Base-by-base conservation (phyloP, 2,113 vertebrate genomes). In the Chaetodon auriga region DNA sequence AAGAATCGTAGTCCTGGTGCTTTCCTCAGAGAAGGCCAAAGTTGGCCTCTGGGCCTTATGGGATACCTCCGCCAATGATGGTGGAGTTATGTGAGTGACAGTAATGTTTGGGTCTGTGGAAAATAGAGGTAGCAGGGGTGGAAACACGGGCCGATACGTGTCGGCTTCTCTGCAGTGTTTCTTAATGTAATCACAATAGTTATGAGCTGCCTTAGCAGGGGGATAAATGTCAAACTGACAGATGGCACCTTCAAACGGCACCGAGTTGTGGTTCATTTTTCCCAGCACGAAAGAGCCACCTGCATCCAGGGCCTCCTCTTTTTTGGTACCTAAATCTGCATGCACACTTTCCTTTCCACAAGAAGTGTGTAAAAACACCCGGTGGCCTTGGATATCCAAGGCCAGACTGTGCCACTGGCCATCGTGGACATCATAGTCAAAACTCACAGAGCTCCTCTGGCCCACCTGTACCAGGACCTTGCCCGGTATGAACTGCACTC, bases 211-310 rank as follows among this genome's bases (percentile, higher is more conserved):
- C 96, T 96, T 95, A n/a, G 96, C 93, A 21, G 97, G 97, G 53
- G 97, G 97, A 93, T 98, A 97, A 93, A 99, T 95, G 93, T 99
- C 97, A 55, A 99, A 98, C 89, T 99, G 98, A 93, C 98, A 99
- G 83, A 99, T 93, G 76, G 98, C 96, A 16, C 98, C 98, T 96
- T 99, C 98, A 61, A 99, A 99, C 55, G 96, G 96, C 87, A 97
- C 96, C 0, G 97, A 95, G 51, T 95, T 95, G 18, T 96, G 97
- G 93, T 95, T 97, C 91, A 96, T 96, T 93, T 96, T 99, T 64
- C 98, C 98, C 66, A 99, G 95, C 82, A 97, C 95, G 93, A 99
- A 99, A 83, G 95, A 96, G 14, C 97, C 97, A 0, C 96, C 95
- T 0, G 96, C 96, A 90, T 99, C 97, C 61, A 99, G 93, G 0